Base-by-base conservation (phyloP, 1,140 invertebrate species). In the Batillaria attramentaria region DNA sequence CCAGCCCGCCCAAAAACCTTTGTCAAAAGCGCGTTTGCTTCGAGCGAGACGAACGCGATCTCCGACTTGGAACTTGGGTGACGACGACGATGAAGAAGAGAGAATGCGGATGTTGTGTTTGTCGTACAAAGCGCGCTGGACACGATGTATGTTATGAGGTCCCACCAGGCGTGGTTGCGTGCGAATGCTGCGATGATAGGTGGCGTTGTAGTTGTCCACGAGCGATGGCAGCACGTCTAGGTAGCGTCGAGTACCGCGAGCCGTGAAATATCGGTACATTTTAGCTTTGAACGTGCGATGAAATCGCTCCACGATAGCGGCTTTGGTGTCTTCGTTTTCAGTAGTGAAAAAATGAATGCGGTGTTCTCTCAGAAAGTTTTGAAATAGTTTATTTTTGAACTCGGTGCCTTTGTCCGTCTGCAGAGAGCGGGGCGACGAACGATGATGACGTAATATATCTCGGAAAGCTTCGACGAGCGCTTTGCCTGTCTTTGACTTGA, bases 211-310 rank as follows among this genome's bases (percentile, higher is more conserved):
- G 41, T 84, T 70, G 28, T 86, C 20, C 24, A 91, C 83, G 24
- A 92, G 37, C 65, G 91, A 68, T 33, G 77, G 62, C 72, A 92
- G 83, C 6, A 89, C 86, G 81, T 90, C 79, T 0, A 90, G 79
- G 85, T 90, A 93, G 60, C 88, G 88, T 77, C 90, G 87, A 39
- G 83, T 89, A 6, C 90, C 90, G 31, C 86, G 80, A 68, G 87
- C 75, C 83, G 88, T 90, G 80, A 92, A 92, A 54, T 83, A 91
- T 77, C 86, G 88, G 80, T 84, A 92, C 82, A 92, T 88, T 84
- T 87, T 90, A n/a, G 72, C 81, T 88, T 92, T 92, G 66, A 93
- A 78, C 35, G 90, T 92, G 81, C 90, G 80, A 84, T 91, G 91
- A 75, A 92, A 91, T 75, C 92, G 66, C 86, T 92, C 92, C 62